Base-by-base conservation (phyloP, 2,888 invertebrate genomes). In the Drosophila neutralis region DNA sequence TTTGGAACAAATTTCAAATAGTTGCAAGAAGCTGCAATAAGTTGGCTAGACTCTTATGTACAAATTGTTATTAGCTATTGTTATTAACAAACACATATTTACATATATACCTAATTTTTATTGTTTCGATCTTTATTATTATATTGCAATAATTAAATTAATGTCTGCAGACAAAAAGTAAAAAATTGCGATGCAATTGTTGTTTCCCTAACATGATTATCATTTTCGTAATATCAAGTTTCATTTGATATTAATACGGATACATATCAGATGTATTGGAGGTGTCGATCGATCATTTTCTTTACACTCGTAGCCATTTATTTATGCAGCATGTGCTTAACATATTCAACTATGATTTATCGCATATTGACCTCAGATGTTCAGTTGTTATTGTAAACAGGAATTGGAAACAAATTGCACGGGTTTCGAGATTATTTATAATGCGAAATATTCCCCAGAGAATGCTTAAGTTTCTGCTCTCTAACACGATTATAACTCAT, bases 401-500 rank as follows among this genome's bases (percentile, higher is more conserved):
- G 24, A 24, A 15, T 24, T 8, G 15, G 15, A 24, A 45, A 15
- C 24, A 24, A 45, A 45, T 21, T 45, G 24, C 15, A 15, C 15
- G 45, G 13, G 45, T 6, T 21, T 45, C 8, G 2, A 24, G 24
- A 24, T 15, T 24, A 4, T 24, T 45, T 45, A 45, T 8, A 24
- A 24, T 45, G 15, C 8, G 8, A 45, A 45, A 24, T 24, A 4
- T 24, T 15, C 24, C 7, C 45, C 45, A 45, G 4, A 4, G 45
- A 45, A 27, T 21, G 5, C 21, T 21, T 13, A 21, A 42, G 21
- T 42, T 42, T 42, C 42, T 15, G 24, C 4, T 15, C 15, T 24
- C 45, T 45, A 24, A 45, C 21, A 15, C 45, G 45, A 45, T 24
- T 45, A 45, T 49, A 49, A 49, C 18, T 49, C 49, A 49, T 18